Base-by-base conservation (phyloP, 2,797 vertebrate genomes). In the Perodicticus potto region DNA sequence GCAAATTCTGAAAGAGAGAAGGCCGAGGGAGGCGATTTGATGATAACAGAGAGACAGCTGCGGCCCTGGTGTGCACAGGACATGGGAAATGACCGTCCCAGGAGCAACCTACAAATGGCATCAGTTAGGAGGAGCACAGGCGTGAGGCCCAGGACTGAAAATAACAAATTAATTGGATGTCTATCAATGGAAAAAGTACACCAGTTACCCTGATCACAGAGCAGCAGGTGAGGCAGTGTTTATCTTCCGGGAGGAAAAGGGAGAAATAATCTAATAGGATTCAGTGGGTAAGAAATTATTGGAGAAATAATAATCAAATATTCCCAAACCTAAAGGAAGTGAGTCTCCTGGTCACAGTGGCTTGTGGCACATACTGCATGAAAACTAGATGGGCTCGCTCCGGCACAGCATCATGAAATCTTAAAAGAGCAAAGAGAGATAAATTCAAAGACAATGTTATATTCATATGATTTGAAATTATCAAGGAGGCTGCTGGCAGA, bases 1-100 rank as follows among this genome's bases (percentile, higher is more conserved):
- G 84, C 25, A 81, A 22, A 65, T 53, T 72, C 81, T 65, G 61
- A 81, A 92, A 78, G 63, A 8, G 4, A 87, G 65, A 86, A 81
- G n/a, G 8, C 17, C 32, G 32, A 74, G 34, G 34, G 37, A 57
- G 19, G 45, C 16, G 27, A 67, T 34, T n/a, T 59, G n/a, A 72
- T 37, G 6, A 59, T 43, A 14, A 81, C 20, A 49, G 81, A 92
- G 61, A 70, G 27, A 63, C 2, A 91, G 27, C 12, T 2, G 2
- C 27, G 61, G 61, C 27, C 40, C 53, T 3, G 6, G 29, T 45
- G 11, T 0, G 11, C 5, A 2, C 74, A 91, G 49, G 29, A 4
- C 4, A 43, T 55, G 19, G 1, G 32, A 20, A 49, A 49, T 22
- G 29, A 14, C n/a, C 49, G n/a, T 49, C 29, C 76, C 70, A 22